Base-by-base conservation (phyloP, 1,140 invertebrate genomes). In the Eurosta solidaginis region DNA sequence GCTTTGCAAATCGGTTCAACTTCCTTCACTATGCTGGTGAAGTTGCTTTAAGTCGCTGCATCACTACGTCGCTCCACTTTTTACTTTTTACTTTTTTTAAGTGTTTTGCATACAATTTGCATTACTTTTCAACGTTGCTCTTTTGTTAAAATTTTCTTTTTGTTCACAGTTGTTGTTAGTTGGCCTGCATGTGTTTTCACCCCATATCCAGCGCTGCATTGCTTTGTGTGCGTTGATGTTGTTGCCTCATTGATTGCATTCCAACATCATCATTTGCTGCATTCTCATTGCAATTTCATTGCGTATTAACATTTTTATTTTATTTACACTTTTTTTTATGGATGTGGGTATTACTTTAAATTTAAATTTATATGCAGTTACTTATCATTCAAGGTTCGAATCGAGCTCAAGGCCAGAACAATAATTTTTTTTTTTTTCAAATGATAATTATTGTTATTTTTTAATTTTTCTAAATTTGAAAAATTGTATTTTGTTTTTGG, bases 51-150 rank as follows among this genome's bases (percentile, higher is more conserved):
- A n/a, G n/a, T n/a, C n/a, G n/a, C n/a, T n/a, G n/a, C n/a, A n/a
- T n/a, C n/a, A n/a, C n/a, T n/a, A n/a, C n/a, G n/a, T n/a, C n/a
- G n/a, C n/a, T n/a, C n/a, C n/a, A n/a, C n/a, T n/a, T n/a, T n/a
- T n/a, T n/a, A n/a, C n/a, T n/a, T n/a, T n/a, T n/a, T n/a, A n/a
- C n/a, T n/a, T 27, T 40, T 22, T 68, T 68, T n/a, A 68, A 68
- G 59, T 68, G 59, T 68, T 68, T 68, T 68, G 59, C 59, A 68
- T 68, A 68, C 59, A 68, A 68, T 68, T 68, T 68, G 59, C 59
- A 68, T 68, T 68, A 68, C 59, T 68, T 68, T 68, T 40, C 33
- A n/a, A n/a, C n/a, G 17, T 33, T 20, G 59, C 59, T 68, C 40
- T 68, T 20, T 10, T 68, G 59, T 33, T 20, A 3, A 33, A n/a